Conservation (phyloP, 2,888 invertebrate genomes). For the Ophion ellenae region DNA sequence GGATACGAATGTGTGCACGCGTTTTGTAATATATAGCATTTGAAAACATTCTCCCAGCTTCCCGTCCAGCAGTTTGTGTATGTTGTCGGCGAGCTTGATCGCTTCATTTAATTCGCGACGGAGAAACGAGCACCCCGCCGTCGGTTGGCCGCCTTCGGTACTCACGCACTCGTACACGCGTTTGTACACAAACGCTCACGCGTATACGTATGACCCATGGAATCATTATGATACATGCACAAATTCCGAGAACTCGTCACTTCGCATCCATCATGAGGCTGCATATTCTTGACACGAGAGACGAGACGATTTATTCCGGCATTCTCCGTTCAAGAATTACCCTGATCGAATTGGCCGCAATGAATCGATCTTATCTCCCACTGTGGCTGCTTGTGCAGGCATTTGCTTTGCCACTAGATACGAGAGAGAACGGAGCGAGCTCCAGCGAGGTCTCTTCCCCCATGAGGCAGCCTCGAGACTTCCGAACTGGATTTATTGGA, state of each 20-base stretch:
- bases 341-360: constrained; percentile 22
- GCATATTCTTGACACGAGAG: constrained; percentile 1
- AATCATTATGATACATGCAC: constrained; percentile 44
- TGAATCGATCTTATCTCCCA: constrained; percentile 8
- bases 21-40: constrained; percentile 8
- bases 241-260: constrained; percentile 54
- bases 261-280: constrained; percentile 28
- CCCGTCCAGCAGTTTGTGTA: constrained; percentile 8
- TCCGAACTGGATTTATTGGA: no score
- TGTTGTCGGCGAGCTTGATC: constrained; percentile 57
- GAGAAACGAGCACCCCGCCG: constrained; percentile 31
- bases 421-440: no score
- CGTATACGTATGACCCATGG: constrained; percentile 2
- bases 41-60: constrained; percentile 14
- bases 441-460: no score
- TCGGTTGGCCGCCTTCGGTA: constrained; percentile 23
- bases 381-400: background rate
- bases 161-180: constrained; percentile 6
- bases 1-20: background rate
- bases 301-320: constrained; percentile 50
- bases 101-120: constrained; percentile 63
- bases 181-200: background rate
- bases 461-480: no score
- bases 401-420: no score
- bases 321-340: constrained; percentile 31